Evolutionary conservation across 1,140 invertebrate genomes (phyloP), one percentile per base, ranked within the genome.

Genomic region (Bombus balteatus): DNA sequence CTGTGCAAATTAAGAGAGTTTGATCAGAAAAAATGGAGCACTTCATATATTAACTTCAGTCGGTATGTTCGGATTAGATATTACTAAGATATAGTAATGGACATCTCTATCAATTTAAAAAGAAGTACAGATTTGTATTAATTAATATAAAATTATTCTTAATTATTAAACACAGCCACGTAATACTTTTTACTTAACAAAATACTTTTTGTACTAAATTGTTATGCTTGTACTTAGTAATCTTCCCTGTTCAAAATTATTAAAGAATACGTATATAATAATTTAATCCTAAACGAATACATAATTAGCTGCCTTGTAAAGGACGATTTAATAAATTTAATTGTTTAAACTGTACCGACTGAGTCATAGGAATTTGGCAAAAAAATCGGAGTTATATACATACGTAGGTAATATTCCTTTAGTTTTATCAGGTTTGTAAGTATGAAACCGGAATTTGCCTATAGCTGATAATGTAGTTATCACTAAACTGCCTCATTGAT

Each of bases 81-180:
- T n/a, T 43, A 37, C 22, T 47, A 28, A 77, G 15, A 2, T 32
- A 32, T 10, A 53, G 1, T 59, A 75, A 75, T 1, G 28, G 4
- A 34, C 15, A 25, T 68, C 22, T 37, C 3, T n/a, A 53, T 28
- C 0, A 62, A 86, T 76, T 85, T 75, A 77, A 28, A 18, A 74
- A 37, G 53, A 74, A 65, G 62, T 39, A 22, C 18, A 53, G 47
- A 22, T 53, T 53, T 53, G 1, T 53, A 37, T 66, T 25, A 59
- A 34, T 47, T 82, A 81, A 59, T 72, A 81, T 83, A 88, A 86
- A 87, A 77, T 84, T 87, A 53, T 72, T 73, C 73, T 81, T 87
- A 75, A 59, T 79, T 43, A 85, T 80, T 90, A 90, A 90, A 71
- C 91, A 91, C 91, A 91, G 91, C 91, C 90, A 6, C 25, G 13